Percentiles rank a stretch among this genome's conserved stretches.
Evolutionary conservation across 1,140 invertebrate species (phyloP).

Genomic region (Galendromus occidentalis): DNA sequence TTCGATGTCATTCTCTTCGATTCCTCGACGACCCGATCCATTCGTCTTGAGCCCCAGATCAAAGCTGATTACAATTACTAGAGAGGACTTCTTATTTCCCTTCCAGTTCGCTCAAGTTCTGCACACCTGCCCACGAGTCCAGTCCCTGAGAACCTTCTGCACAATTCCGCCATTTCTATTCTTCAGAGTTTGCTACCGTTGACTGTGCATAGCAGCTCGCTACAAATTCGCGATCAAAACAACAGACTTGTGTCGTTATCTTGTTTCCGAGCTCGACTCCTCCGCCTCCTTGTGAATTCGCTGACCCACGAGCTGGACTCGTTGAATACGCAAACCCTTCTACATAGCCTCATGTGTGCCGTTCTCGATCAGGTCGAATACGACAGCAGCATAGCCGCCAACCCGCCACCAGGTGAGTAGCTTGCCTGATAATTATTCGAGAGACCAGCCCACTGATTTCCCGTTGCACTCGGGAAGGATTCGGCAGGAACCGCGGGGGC

Average conservation of each 20-base stretch:
- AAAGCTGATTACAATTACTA: too few relatives aligned
- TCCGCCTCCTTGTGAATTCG: slow-evolving; percentile 64
- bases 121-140: not conserved
- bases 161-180: slow-evolving; percentile 10
- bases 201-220: not conserved
- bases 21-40: not conserved
- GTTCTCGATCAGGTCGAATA: slow-evolving; percentile 7
- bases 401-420: not conserved
- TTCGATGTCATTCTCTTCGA: not conserved
- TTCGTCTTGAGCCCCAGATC: not conserved
- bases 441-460: too few relatives aligned
- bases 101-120: not conserved
- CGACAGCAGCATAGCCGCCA: not conserved
- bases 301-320: slow-evolving; percentile 65
- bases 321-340: slow-evolving; percentile 67
- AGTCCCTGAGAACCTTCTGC: not conserved
- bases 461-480: too few relatives aligned
- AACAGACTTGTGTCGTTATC: slow-evolving; percentile 36
- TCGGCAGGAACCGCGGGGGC: too few relatives aligned
- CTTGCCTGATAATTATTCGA: too few relatives aligned
- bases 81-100: too few relatives aligned
- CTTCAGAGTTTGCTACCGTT: not conserved
- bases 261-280: slow-evolving; percentile 54
- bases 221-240: not conserved
- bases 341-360: slow-evolving; percentile 35